Conservation (phyloP, 2,797 vertebrate genomes). For the Gobionotothen gibberifrons region DNA sequence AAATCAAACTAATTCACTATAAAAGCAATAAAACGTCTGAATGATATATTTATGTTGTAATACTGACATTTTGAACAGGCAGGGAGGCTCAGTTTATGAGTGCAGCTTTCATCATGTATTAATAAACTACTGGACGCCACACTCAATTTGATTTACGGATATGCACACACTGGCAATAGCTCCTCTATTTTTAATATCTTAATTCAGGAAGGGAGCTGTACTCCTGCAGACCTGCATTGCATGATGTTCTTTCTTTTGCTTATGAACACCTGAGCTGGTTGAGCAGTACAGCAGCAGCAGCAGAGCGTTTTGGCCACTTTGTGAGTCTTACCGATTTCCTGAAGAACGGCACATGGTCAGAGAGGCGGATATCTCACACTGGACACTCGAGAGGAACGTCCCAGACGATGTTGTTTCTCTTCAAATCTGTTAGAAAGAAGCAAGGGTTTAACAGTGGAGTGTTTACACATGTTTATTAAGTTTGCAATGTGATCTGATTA, state of each 20-base stretch:
- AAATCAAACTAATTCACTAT: fast-evolving
- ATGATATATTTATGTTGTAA: constrained; percentile 23
- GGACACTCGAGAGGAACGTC: constrained; percentile 51
- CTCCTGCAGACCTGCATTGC: constrained; percentile 37
- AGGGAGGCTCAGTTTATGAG: constrained; percentile 6
- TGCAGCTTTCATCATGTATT: constrained; percentile 44
- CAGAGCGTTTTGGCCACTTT: background rate
- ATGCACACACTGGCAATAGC: constrained; percentile 45
- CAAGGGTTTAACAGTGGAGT: background rate
- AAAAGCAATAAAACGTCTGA: background rate
- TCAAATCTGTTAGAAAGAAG: constrained; percentile 48
- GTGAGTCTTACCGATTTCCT: constrained; percentile 52
- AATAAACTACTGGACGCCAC: constrained; percentile 50
- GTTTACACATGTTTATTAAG: background rate
- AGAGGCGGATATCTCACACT: constrained; percentile 48
- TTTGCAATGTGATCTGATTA: background rate
- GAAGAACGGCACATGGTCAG: constrained; percentile 22
- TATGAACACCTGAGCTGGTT: constrained; percentile 54
- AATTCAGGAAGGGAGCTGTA: constrained; percentile 58
- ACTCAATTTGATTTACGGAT: constrained; percentile 50
- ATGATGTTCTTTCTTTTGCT: constrained; percentile 38
- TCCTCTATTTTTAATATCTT: constrained; percentile 67
- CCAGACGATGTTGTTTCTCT: constrained; percentile 26
- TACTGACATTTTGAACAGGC: background rate
- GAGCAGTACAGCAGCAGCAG: constrained; percentile 58